Conservation (phyloP, 2,888 invertebrate genomes). For the Hirtodrosophila trivittata region DNA sequence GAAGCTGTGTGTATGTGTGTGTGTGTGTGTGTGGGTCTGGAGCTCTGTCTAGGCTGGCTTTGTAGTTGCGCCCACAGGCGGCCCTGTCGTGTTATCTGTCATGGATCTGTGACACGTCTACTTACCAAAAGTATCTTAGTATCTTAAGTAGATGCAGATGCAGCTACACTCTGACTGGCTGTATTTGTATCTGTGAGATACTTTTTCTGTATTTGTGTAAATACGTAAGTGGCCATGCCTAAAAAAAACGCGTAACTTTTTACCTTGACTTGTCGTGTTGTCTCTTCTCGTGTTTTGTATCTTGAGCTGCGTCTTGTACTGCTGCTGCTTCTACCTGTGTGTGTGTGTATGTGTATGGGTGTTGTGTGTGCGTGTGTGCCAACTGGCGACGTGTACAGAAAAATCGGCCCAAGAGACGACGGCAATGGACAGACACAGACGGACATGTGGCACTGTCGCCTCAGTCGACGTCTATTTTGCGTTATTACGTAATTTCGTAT, state of each 20-base stretch:
- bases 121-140: slow-evolving; percentile 23
- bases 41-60: slow-evolving; percentile 3
- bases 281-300: slow-evolving; percentile 25
- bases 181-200: slow-evolving; percentile 42
- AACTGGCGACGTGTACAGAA: slow-evolving; percentile 57
- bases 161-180: slow-evolving; percentile 18
- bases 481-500: slow-evolving; percentile 62
- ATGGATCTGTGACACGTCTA: slow-evolving; percentile 52
- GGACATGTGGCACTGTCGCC: slow-evolving; percentile 52
- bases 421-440: slow-evolving; percentile 26
- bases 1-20: neutral
- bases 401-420: slow-evolving; percentile 26
- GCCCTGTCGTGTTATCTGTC: slow-evolving; percentile 33
- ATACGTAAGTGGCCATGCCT: slow-evolving; percentile 37
- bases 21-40: slow-evolving; percentile 38
- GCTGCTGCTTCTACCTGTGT: neutral
- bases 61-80: slow-evolving; percentile 25
- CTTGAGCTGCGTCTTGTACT: slow-evolving; percentile 1
- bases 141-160: slow-evolving; percentile 47
- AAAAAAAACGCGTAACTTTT: slow-evolving; percentile 66
- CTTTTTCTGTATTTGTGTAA: slow-evolving; percentile 12
- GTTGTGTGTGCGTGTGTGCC: slow-evolving; percentile 29
- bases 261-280: slow-evolving; percentile 73
- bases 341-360: slow-evolving; percentile 9
- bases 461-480: slow-evolving; percentile 55